Evolutionary conservation across 2,113 vertebrate species (phyloP), one percentile per base, ranked within the genome.

Genomic region (Pteronura brasiliensis): DNA sequence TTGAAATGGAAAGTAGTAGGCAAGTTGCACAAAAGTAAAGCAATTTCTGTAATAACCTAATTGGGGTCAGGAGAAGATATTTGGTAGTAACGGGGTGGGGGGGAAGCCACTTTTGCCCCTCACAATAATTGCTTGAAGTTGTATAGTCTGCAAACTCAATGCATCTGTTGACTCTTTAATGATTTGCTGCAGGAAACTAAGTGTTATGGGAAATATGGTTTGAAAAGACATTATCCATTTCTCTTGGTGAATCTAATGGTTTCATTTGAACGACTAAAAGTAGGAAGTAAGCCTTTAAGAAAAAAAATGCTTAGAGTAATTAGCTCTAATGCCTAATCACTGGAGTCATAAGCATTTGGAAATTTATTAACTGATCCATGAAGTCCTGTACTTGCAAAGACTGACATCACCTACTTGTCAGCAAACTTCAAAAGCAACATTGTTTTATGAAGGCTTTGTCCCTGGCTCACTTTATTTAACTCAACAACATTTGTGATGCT

Each of bases 141-240:
- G 92, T 97, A 76, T 96, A 79, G 96, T 90, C 63, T 90, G 85
- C 97, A 98, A 98, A 34, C 63, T 96, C 96, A 98, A 96, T 98
- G 93, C 77, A 94, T 98, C 98, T 98, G 96, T 94, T 98, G 95
- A 93, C 88, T 97, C 71, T 96, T 98, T 98, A 98, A 98, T 95
- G 97, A 98, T 97, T 98, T 98, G 94, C 96, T 96, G 95, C 1
- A 4, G 92, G 95, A 98, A 98, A 95, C 39, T 97, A 95, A 98
- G 87, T 31, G 31, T 97, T 98, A 84, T 97, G 97, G 98, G 97
- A 98, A 98, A 98, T 98, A 98, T 8, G 25, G 77, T 97, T 97
- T 95, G 96, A 97, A 98, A 98, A 98, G 86, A 96, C 59, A 96
- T 97, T 98, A 95, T 47, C 93, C 81, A 80, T 98, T 98, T 98